These are phyloP conservation scores for Glossophaga mutica DNA, from an alignment of 2,797 vertebrate genomes.

Conservation along the genomic window DNA sequence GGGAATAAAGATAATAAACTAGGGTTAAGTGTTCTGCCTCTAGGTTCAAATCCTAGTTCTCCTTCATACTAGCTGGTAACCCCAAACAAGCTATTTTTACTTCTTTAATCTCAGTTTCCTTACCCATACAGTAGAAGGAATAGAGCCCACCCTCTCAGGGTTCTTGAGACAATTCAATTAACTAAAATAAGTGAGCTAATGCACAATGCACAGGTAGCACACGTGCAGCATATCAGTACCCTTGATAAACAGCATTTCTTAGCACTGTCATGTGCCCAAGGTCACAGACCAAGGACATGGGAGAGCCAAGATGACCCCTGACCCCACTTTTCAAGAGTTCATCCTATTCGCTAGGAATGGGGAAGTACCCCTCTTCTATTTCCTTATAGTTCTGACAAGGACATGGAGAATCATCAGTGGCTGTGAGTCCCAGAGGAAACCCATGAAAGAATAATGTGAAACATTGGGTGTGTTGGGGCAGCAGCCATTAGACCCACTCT, in stretches of 20 bases:
- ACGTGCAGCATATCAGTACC: no score
- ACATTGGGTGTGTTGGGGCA: fast-evolving
- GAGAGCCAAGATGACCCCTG: background rate
- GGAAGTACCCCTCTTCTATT: background rate
- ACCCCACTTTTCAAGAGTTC: background rate
- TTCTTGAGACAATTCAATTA: background rate
- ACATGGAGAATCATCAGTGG: no score
- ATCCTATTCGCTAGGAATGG: background rate
- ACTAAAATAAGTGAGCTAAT: background rate
- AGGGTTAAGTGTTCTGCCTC: background rate
- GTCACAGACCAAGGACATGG: background rate
- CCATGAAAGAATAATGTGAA: background rate
- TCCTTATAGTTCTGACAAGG: background rate
- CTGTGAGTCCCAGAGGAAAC: background rate
- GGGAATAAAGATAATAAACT: background rate
- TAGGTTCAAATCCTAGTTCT: background rate
- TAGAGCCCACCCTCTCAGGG: background rate
- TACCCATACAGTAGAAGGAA: background rate
- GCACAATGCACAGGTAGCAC: background rate
- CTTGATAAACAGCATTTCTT: background rate
- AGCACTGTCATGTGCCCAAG: background rate
- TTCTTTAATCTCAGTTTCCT: background rate
- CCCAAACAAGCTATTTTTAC: background rate
- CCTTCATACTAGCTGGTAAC: background rate
- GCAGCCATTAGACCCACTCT: background rate